These are phyloP conservation scores for Anser cygnoides DNA, from an alignment of 2,113 vertebrate species.

Conservation along the genomic window DNA sequence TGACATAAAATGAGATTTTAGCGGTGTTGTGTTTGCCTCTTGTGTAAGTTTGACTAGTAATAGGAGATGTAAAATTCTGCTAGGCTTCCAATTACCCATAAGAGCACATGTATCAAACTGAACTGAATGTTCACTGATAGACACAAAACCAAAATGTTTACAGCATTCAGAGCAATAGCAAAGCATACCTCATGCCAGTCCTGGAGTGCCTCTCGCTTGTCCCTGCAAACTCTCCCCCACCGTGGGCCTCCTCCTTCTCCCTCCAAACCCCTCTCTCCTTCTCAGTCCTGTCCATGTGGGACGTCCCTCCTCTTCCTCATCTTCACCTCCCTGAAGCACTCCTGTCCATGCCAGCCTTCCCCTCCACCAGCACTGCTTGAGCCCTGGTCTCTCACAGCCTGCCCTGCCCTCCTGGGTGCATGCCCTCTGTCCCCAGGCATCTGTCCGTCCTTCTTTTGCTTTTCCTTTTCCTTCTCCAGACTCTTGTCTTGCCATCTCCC, in stretches of 20 bases:
- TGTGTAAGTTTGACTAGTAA: slow-evolving; percentile 30
- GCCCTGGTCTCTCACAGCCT: neutral
- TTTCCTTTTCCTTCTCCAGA: neutral
- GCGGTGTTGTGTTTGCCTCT: slow-evolving; percentile 28
- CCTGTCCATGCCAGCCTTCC: neutral
- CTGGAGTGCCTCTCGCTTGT: slow-evolving; percentile 1
- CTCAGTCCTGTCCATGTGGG: neutral
- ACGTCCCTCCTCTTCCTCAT: neutral
- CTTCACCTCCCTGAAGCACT: neutral
- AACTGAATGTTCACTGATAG: slow-evolving; percentile 52
- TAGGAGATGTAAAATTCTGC: slow-evolving; percentile 9
- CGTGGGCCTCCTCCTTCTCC: neutral
- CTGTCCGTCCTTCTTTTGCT: neutral
- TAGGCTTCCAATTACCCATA: slow-evolving; percentile 39
- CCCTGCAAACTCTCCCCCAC: neutral
- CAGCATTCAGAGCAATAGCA: slow-evolving; percentile 81
- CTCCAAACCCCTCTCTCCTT: neutral
- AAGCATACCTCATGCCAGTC: slow-evolving; percentile 75
- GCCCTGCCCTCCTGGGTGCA: neutral
- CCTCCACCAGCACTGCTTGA: neutral
- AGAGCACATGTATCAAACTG: slow-evolving; percentile 57
- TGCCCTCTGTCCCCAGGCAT: neutral
- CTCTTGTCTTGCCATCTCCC: neutral
- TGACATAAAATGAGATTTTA: slow-evolving; percentile 39
- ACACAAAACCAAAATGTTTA: slow-evolving; percentile 77